These are phyloP conservation scores for Crossocerus cetratus DNA, from an alignment of 2,888 invertebrate genomes.

Conservation along the genomic window DNA sequence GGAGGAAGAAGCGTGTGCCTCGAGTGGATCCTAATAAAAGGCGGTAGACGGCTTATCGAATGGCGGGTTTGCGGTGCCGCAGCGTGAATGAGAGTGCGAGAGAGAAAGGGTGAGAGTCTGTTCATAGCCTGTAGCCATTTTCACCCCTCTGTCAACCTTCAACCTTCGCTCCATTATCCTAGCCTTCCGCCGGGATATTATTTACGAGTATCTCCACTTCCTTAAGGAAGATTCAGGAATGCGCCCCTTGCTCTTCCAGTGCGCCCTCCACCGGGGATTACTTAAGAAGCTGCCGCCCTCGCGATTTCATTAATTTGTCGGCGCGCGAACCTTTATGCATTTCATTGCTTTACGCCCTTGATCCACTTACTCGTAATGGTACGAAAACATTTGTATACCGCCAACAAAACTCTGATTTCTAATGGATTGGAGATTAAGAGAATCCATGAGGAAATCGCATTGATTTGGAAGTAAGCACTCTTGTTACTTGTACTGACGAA, in stretches of 20 bases:
- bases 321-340: no score
- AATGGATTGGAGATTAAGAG: no score
- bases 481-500: no score
- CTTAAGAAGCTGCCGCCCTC: background rate
- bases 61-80: conserved; percentile 63
- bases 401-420: no score
- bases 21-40: conserved; percentile 66
- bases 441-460: no score
- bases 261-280: no score
- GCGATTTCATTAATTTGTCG: background rate
- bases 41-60: conserved; percentile 67
- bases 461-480: no score
- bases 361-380: no score
- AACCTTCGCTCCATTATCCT: conserved; percentile 51
- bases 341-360: no score
- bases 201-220: conserved; percentile 33
- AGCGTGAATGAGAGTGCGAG: no score
- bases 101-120: conserved; percentile 26
- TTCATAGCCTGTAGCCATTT: conserved; percentile 62
- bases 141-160: conserved; percentile 58
- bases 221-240: conserved; percentile 10
- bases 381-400: no score
- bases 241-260: background rate
- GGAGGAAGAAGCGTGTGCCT: conserved; percentile 39
- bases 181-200: conserved; percentile 44